A percentile compares a stretch with the other conserved stretches of the same genome.
Evolutionary conservation across 2,797 vertebrate species (phyloP).

Genomic region (Intellagama lesueurii): DNA sequence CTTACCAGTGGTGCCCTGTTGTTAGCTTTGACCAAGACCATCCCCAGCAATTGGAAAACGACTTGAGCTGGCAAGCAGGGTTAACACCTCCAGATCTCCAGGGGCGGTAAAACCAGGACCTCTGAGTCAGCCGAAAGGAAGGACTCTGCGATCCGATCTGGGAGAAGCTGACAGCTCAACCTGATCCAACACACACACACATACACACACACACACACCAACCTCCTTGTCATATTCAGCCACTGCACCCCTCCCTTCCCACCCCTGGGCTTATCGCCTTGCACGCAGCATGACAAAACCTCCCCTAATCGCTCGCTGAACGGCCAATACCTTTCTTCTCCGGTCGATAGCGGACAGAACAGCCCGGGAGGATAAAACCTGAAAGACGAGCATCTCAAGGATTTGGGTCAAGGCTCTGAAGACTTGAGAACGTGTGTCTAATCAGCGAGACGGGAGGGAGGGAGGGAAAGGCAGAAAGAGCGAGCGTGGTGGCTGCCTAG

Average conservation of each 20-base stretch:
- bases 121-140: constrained; percentile 85
- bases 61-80: constrained; percentile 74
- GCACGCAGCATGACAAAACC: constrained; percentile 68
- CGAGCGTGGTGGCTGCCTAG: neutral
- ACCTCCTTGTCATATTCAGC: neutral
- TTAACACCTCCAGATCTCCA: constrained; percentile 72
- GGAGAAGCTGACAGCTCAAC: constrained; percentile 72
- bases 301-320: constrained; percentile 58
- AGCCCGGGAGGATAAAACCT: constrained; percentile 52
- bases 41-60: constrained; percentile 46
- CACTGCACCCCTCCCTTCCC: constrained; percentile 53
- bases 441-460: neutral
- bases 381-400: constrained; percentile 55
- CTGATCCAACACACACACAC: constrained; percentile 65
- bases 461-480: neutral
- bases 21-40: constrained; percentile 73
- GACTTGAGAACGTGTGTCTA: constrained; percentile 45
- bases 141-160: constrained; percentile 38
- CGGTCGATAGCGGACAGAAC: constrained; percentile 16
- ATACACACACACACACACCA: constrained; percentile 13
- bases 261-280: constrained; percentile 59
- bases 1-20: constrained; percentile 17
- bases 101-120: constrained; percentile 78
- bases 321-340: constrained; percentile 39
- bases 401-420: constrained; percentile 69